Conservation (phyloP, 2,888 invertebrate genomes). For the Lordiphosa andalusiaca region DNA sequence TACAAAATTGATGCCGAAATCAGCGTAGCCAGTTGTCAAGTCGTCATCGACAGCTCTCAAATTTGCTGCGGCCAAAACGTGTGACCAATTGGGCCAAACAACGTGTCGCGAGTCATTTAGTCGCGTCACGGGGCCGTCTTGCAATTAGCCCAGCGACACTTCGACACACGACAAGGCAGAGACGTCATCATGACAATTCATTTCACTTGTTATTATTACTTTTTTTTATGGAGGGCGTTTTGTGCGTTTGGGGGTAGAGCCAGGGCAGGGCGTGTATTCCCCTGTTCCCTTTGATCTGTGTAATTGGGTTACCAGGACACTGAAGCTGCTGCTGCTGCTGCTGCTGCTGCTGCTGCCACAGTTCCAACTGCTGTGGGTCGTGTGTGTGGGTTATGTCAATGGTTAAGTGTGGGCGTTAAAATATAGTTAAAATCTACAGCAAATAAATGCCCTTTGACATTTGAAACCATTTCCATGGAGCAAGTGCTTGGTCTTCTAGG, state of each 20-base stretch:
- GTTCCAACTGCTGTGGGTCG: background rate
- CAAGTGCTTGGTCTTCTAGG: too few species aligned
- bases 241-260: background rate
- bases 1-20: slow-evolving; percentile 31
- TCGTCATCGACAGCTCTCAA: slow-evolving; percentile 25
- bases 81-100: slow-evolving; percentile 50
- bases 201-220: background rate
- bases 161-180: slow-evolving; percentile 2
- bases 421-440: too few species aligned
- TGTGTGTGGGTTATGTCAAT: slow-evolving; percentile 41
- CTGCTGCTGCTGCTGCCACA: too few species aligned
- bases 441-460: too few species aligned
- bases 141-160: slow-evolving; percentile 13
- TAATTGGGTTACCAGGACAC: slow-evolving; percentile 45
- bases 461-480: too few species aligned
- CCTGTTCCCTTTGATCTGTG: slow-evolving; percentile 33
- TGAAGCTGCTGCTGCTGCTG: background rate
- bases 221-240: too few species aligned
- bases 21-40: slow-evolving; percentile 36
- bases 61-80: slow-evolving; percentile 49
- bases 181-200: slow-evolving; percentile 3
- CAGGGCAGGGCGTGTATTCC: slow-evolving; percentile 10
- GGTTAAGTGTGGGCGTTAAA: slow-evolving; percentile 21
- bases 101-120: slow-evolving; percentile 23
- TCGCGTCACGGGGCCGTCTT: slow-evolving; percentile 9